A percentile compares a stretch with the other conserved stretches of the same genome.
Conservation (phyloP, 2,113 vertebrate genomes). For the Pavo muticus region DNA sequence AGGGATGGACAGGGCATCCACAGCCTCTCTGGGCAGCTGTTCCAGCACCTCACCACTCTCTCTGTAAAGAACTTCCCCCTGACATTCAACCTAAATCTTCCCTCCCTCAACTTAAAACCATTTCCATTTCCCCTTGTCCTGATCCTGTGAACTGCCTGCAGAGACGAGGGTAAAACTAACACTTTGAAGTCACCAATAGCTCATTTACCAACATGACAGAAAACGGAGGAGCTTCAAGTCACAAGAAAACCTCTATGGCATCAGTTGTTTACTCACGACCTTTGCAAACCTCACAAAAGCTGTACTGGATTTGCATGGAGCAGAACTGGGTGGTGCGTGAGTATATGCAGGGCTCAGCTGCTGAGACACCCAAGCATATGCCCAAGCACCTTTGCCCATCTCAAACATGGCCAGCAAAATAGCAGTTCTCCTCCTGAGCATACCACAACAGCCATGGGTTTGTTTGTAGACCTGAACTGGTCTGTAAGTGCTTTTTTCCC, state of each 20-base stretch:
- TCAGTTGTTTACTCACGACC: background rate
- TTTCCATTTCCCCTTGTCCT: too few species aligned
- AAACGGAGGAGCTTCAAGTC: conserved; percentile 18
- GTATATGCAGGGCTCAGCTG: background rate
- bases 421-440: conserved; percentile 22
- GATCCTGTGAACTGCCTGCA: background rate
- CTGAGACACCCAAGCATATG: background rate
- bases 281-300: conserved; percentile 62
- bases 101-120: too few species aligned
- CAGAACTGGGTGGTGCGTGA: background rate
- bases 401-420: background rate
- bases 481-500: conserved; percentile 1
- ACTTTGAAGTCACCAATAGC: background rate
- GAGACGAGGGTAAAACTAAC: background rate
- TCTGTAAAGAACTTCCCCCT: too few species aligned
- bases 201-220: conserved; percentile 31
- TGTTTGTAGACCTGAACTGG: background rate
- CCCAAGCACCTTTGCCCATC: background rate
- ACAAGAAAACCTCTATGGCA: conserved; percentile 14
- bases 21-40: too few species aligned
- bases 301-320: conserved; percentile 24
- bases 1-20: too few species aligned
- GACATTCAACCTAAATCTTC: too few species aligned
- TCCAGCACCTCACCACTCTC: too few species aligned
- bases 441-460: background rate